Conservation (phyloP, 2,797 vertebrate genomes). For the Pseudochromis fuscus region DNA sequence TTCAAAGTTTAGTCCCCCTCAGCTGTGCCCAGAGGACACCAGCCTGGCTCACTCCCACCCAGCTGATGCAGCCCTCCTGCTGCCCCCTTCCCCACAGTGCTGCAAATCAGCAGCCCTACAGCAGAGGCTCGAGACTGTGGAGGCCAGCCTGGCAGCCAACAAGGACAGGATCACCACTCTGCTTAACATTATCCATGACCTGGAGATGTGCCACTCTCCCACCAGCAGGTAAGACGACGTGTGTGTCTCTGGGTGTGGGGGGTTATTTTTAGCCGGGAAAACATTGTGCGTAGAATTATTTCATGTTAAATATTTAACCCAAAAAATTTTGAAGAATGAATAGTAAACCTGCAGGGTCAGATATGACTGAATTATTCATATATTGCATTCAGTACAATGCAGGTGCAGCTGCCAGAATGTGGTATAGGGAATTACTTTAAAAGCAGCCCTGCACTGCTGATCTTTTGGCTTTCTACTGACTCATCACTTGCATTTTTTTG, state of each 20-base stretch:
- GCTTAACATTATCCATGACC: conserved; percentile 96
- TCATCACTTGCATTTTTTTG: conserved; percentile 46
- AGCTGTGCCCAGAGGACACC: conserved; percentile 50
- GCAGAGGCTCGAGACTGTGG: conserved; percentile 90
- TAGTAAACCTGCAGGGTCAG: conserved; percentile 18
- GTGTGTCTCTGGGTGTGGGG: neutral
- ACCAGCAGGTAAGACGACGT: conserved; percentile 88
- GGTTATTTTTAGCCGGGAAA: too few species aligned
- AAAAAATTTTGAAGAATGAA: neutral
- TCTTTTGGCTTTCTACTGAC: conserved; percentile 45
- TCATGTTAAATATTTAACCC: neutral
- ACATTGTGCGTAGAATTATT: neutral
- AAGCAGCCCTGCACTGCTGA: conserved; percentile 52
- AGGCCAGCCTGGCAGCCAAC: conserved; percentile 94
- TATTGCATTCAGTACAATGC: conserved; percentile 15
- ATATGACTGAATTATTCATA: conserved; percentile 43
- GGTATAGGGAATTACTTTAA: conserved; percentile 44
- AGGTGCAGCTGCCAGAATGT: conserved; percentile 44
- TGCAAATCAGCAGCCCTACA: conserved; percentile 84
- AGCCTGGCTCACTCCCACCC: conserved; percentile 78
- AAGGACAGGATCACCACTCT: conserved; percentile 95
- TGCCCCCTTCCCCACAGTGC: conserved; percentile 74
- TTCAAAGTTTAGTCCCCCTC: conserved; percentile 47
- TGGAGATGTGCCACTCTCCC: conserved; percentile 92
- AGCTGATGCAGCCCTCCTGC: conserved; percentile 61